Conservation (phyloP, 2,888 invertebrate species). For the Autographa pulchrina region DNA sequence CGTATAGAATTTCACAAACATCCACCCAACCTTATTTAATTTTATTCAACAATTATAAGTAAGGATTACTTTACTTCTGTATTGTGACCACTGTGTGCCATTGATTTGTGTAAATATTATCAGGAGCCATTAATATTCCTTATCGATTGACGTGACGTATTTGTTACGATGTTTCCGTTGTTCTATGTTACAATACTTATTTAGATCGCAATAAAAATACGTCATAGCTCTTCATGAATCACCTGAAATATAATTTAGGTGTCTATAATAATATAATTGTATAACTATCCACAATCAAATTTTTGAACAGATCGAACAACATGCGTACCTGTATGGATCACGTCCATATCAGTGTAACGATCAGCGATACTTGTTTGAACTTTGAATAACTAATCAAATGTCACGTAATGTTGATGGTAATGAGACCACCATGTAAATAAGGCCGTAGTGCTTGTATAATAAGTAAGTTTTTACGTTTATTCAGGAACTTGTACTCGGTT, state of each 20-base stretch:
- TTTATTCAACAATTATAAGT: not conserved
- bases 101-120: constrained; percentile 58
- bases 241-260: not conserved
- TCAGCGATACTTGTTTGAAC: constrained; percentile 64
- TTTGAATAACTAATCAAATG: constrained; percentile 69
- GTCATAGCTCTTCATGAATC: not conserved
- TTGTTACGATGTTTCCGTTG: constrained; percentile 63
- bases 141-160: constrained; percentile 63
- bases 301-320: constrained; percentile 17
- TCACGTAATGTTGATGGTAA: constrained; percentile 65
- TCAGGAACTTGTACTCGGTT: constrained; percentile 34
- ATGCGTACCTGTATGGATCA: constrained; percentile 35
- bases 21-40: not conserved
- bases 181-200: constrained; percentile 55
- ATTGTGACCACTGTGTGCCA: constrained; percentile 43
- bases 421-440: constrained; percentile 58
- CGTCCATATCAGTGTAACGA: constrained; percentile 53
- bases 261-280: constrained; percentile 16
- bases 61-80: constrained; percentile 3
- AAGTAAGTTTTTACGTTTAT: constrained; percentile 30
- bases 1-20: not conserved
- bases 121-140: constrained; percentile 59
- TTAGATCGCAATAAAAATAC: constrained; percentile 12
- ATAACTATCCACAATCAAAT: constrained; percentile 30
- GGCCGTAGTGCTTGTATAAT: constrained; percentile 38